Evolutionary conservation across 2,888 invertebrate genomes (phyloP).

Genomic region (Tenthredo livida): DNA sequence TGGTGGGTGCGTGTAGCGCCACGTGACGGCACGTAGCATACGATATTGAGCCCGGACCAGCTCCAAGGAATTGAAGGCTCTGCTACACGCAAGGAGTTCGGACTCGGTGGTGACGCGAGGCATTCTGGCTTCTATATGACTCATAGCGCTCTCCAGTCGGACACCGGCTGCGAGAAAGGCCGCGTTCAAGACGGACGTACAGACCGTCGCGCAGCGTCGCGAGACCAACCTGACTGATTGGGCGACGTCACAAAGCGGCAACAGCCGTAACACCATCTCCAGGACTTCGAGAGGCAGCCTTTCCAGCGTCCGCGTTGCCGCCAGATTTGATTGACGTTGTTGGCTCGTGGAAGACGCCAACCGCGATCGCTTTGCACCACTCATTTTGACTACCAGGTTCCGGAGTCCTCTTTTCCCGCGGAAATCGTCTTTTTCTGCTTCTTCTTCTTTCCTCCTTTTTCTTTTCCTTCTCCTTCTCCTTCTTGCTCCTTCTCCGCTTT

Average conservation of each 20-base stretch:
- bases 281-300: constrained; percentile 73
- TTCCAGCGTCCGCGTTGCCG: constrained; percentile 64
- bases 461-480: constrained; percentile 32
- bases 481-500: neutral
- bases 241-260: constrained; percentile 70
- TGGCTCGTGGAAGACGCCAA: constrained; percentile 16
- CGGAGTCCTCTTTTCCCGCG: neutral
- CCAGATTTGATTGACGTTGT: constrained; percentile 16
- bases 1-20: constrained; percentile 75
- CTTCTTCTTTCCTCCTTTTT: constrained; percentile 58
- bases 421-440: constrained; percentile 54
- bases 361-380: constrained; percentile 47
- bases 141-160: constrained; percentile 64
- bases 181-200: constrained; percentile 71
- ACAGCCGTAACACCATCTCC: constrained; percentile 70
- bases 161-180: constrained; percentile 68
- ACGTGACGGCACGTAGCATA: constrained; percentile 73
- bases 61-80: constrained; percentile 67
- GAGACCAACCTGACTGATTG: constrained; percentile 71
- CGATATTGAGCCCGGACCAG: constrained; percentile 70
- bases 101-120: constrained; percentile 55
- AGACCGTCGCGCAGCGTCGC: constrained; percentile 70
- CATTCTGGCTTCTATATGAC: constrained; percentile 59
- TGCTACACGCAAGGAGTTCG: constrained; percentile 62
- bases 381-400: constrained; percentile 26